Conservation (phyloP, 2,113 vertebrate genomes). For the Lepisosteus oculatus region DNA sequence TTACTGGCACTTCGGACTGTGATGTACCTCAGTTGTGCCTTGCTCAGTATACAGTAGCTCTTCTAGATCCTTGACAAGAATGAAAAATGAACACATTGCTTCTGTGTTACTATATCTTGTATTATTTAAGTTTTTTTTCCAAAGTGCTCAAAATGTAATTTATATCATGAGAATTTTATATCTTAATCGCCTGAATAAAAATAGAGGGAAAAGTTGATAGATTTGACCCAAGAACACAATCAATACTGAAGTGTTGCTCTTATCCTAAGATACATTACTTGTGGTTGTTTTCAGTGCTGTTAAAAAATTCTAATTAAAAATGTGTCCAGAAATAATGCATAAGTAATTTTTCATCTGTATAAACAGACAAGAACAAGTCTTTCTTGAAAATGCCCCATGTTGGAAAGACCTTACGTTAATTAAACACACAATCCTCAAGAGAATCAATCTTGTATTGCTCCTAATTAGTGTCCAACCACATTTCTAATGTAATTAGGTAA, state of each 20-base stretch:
- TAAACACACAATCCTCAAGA: conserved; percentile 27
- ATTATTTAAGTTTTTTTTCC: conserved; percentile 21
- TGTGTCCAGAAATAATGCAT: too few species aligned
- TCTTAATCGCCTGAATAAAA: neutral
- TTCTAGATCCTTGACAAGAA: too few species aligned
- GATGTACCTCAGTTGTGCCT: too few species aligned
- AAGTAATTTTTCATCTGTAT: conserved; percentile 21
- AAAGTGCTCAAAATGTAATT: too few species aligned
- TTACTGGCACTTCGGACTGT: too few species aligned
- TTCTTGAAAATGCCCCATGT: neutral
- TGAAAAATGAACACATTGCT: too few species aligned
- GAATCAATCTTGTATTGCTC: conserved; percentile 46
- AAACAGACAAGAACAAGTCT: conserved; percentile 38
- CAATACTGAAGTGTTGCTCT: neutral
- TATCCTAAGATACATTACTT: too few species aligned
- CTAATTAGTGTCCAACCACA: conserved; percentile 38
- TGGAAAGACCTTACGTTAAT: conserved; percentile 29
- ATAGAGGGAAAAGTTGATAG: neutral
- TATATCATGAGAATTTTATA: neutral
- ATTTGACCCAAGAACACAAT: neutral
- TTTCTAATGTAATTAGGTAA: conserved; percentile 24
- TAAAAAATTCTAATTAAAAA: too few species aligned
- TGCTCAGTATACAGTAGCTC: too few species aligned
- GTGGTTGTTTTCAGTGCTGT: too few species aligned
- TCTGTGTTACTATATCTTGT: neutral